Percentiles rank a stretch among this genome's conserved stretches.
phyloP scores from a whole-genome alignment of 2,888 invertebrate species.

The Adela reaumurella region DNA sequence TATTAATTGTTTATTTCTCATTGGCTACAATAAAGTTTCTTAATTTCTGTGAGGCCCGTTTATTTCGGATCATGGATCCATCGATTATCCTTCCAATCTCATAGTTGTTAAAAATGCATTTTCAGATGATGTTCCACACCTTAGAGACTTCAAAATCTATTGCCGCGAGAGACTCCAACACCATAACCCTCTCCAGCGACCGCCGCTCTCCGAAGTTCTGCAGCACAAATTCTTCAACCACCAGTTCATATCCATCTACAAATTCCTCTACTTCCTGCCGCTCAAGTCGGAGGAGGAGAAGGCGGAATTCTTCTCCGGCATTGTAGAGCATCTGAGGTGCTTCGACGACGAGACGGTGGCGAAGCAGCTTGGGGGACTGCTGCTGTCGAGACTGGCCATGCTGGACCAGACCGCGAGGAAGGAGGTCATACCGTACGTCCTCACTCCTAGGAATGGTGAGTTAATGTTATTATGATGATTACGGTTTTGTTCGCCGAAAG shows the following conservation, averaged over 20 bases:
- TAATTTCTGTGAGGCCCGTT: too few relatives aligned
- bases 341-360: conserved; percentile 82
- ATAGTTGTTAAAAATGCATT: too few relatives aligned
- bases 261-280: conserved; percentile 78
- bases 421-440: conserved; percentile 65
- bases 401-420: conserved; percentile 76
- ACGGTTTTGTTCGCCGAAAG: too few relatives aligned
- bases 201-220: conserved; percentile 63
- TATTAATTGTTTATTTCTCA: conserved; percentile 2
- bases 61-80: too few relatives aligned
- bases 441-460: conserved; percentile 68
- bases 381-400: conserved; percentile 82
- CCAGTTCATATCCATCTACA: conserved; percentile 79
- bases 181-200: conserved; percentile 60
- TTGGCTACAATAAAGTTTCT: too few relatives aligned
- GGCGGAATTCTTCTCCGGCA: conserved; percentile 69
- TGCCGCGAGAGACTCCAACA: conserved; percentile 69
- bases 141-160: conserved; percentile 65
- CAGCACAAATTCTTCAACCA: conserved; percentile 79
- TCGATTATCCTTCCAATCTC: too few relatives aligned
- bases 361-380: conserved; percentile 69
- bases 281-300: conserved; percentile 75
- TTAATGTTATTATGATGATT: too few relatives aligned
- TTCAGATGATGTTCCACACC: conserved; percentile 65
- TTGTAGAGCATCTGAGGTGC: conserved; percentile 63